Conservation (phyloP, 2,113 vertebrate genomes). For the Porphyrio hochstetteri region DNA sequence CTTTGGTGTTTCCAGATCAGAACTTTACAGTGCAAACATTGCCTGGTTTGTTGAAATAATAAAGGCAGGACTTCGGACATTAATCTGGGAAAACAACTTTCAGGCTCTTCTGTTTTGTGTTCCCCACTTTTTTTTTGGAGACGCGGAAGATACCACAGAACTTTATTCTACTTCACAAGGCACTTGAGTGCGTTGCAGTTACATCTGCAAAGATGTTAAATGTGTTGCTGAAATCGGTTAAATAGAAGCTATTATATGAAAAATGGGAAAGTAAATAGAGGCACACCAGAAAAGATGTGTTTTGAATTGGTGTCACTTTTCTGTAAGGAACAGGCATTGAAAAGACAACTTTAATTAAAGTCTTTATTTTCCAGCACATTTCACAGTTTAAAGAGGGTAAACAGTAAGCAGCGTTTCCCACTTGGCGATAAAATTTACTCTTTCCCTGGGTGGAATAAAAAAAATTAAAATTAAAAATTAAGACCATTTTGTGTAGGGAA, state of each 20-base stretch:
- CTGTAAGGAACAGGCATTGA: neutral
- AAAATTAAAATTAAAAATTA: neutral
- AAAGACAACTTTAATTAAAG: constrained; percentile 32
- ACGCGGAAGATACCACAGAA: neutral
- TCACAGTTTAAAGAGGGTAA: constrained; percentile 17
- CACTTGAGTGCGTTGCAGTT: neutral
- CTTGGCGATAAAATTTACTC: constrained; percentile 4
- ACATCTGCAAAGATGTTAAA: neutral
- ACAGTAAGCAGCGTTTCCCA: neutral
- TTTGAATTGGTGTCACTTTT: constrained; percentile 48
- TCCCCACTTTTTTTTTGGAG: neutral
- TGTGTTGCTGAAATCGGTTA: constrained; percentile 2
- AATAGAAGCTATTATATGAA: constrained; percentile 18
- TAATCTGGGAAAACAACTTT: neutral
- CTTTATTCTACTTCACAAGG: neutral
- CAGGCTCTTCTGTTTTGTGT: neutral
- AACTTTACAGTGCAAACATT: constrained; percentile 42
- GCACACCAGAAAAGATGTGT: neutral
- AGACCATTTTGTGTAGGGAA: neutral
- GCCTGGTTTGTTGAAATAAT: constrained; percentile 50
- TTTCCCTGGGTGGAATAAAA: neutral
- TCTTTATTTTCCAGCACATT: constrained; percentile 28
- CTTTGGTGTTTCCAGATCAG: constrained; percentile 24
- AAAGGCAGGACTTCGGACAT: neutral
- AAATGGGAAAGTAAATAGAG: constrained; percentile 21